Evolutionary conservation across 1,140 invertebrate genomes (phyloP), one percentile per base, ranked within the genome.

Genomic region (Mizuhopecten yessoensis): DNA sequence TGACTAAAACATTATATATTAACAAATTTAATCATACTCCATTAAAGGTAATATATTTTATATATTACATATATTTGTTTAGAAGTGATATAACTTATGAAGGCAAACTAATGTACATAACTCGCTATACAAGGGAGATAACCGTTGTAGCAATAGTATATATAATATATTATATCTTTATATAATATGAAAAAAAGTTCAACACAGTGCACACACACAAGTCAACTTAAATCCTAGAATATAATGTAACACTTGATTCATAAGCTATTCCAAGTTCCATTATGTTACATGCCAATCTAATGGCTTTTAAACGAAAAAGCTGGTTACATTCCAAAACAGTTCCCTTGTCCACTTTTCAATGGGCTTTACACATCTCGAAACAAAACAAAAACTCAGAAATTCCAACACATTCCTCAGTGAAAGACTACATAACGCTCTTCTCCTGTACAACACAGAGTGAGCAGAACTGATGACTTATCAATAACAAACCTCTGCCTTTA

Each of bases 1-100:
- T 93, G 93, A 94, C 93, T 93, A 93, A 92, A 94, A 91, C 87
- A 91, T 92, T 88, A 93, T 89, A 92, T 45, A 90, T 91, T 86
- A 91, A 91, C 91, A 91, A 91, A 87, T 91, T 34, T 86, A 57
- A 49, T 87, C 39, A 34, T 34, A 87, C 86, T 89, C 33, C 45
- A 34, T 23, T 89, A 89, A 92, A 57, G 92, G 90, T 91, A 92
- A 89, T 92, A 92, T 92, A 92, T 87, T 90, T 87, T 89, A 92
- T 92, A 92, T 90, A 92, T 89, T 89, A 89, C 88, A 89, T 34
- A 75, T 75, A 75, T 75, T 75, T 89, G 42, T 42, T 88, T 34
- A 88, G 86, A 91, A 89, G 88, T 33, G 88, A 88, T 86, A 45
- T 36, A 88, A 88, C 88, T 86, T 49, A 91, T 33, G 34, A 87